Base-by-base conservation (phyloP, 1,140 invertebrate genomes). In the Magallana angulata region DNA sequence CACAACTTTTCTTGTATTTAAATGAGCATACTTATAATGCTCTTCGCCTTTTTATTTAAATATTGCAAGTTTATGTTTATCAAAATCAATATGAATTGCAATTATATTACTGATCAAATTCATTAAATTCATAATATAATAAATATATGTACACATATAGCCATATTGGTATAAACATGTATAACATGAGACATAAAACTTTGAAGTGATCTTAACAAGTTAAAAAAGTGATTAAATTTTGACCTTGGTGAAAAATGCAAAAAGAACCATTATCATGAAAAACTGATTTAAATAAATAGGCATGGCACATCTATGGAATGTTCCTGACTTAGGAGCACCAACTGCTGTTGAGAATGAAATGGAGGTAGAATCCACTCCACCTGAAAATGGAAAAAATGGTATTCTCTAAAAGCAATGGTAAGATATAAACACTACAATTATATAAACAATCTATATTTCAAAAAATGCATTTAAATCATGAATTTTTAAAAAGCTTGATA, bases 261-360 rank as follows among this genome's bases (percentile, higher is more conserved):
- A 24, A 24, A 24, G 18, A 24, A 24, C 18, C 18, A 24, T 24
- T 68, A 24, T 14, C 18, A 68, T 24, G 8, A 68, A 24, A 24
- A 24, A 24, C n/a, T 68, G 16, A n/a, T n/a, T 68, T 24, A n/a
- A n/a, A 6, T 68, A n/a, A n/a, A 1, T 68, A 68, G 64, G 64
- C n/a, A 68, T 68, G 64, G 64, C 64, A n/a, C 18, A 68, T 68
- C 16, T 68, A 8, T 68, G 64, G 64, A 68, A 68, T 24, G 30
- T 85, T 71, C 84, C 84, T n/a, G 68, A 85, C 68, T 56, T 64
- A n/a, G 59, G 62, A 57, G 68, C 16, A 68, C 18, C 18, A 58
- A 83, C 14, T 58, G 14, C 57, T 18, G 56, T 58, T 6, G 18
- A 57, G 6, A 57, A n/a, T 57, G 82, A 83, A 57, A 12, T 30